A percentile compares a stretch with the other conserved stretches of the same genome.
Conservation (phyloP, 2,888 invertebrate species). For the Cryptophagus acutangulus region DNA sequence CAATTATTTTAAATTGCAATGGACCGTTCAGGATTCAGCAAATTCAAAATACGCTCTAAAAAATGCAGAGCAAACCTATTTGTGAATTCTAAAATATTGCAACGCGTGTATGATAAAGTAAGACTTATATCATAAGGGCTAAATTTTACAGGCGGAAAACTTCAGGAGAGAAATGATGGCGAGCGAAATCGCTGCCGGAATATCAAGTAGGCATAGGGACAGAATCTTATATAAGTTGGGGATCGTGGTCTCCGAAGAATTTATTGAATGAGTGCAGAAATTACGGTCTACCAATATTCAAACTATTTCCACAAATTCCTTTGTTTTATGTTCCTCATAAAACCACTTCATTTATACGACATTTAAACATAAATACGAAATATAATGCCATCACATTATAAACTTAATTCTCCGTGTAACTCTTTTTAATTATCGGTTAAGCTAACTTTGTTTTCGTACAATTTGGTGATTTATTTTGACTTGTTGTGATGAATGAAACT, state of each 20-base stretch:
- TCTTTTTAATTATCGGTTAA: too few species aligned
- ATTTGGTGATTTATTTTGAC: too few species aligned
- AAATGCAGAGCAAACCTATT: slow-evolving; percentile 16
- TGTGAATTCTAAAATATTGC: slow-evolving; percentile 24
- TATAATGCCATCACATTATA: slow-evolving; percentile 1
- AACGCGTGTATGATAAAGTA: slow-evolving; percentile 35
- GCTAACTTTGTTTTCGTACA: too few species aligned
- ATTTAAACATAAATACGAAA: slow-evolving; percentile 1
- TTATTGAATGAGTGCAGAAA: slow-evolving; percentile 35
- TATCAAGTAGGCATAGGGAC: slow-evolving; percentile 40
- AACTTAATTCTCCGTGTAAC: too few species aligned
- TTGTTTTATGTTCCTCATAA: slow-evolving; percentile 1
- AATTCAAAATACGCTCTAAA: slow-evolving; percentile 9
- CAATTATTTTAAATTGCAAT: too few species aligned
- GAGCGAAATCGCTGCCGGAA: slow-evolving; percentile 46
- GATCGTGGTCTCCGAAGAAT: slow-evolving; percentile 32
- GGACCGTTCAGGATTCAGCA: too few species aligned
- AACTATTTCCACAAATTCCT: slow-evolving; percentile 22
- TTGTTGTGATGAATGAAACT: too few species aligned
- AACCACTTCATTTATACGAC: not conserved
- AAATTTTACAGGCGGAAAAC: slow-evolving; percentile 46
- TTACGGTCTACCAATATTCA: slow-evolving; percentile 29
- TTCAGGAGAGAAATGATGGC: slow-evolving; percentile 47
- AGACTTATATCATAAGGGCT: slow-evolving; percentile 43
- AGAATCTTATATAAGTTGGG: slow-evolving; percentile 19